Conservation (phyloP, 2,797 vertebrate species). For the Odontamblyopus lacepedii region DNA sequence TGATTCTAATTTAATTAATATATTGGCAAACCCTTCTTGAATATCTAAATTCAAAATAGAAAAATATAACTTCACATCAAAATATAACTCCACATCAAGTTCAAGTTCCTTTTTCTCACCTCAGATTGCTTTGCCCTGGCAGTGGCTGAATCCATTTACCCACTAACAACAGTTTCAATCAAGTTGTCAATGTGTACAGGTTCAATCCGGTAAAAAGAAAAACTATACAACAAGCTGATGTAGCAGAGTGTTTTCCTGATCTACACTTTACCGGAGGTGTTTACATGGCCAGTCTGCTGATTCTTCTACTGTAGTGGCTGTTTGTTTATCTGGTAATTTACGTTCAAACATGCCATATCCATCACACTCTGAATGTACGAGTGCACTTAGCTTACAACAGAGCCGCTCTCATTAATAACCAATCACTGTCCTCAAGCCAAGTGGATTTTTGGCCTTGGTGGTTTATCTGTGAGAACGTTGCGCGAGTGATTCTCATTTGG, state of each 20-base stretch:
- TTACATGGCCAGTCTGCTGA: neutral
- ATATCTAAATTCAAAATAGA: neutral
- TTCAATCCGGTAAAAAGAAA: neutral
- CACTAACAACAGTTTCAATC: conserved; percentile 10
- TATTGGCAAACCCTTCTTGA: too few relatives aligned
- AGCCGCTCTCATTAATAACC: conserved; percentile 22
- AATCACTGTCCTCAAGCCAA: conserved; percentile 13
- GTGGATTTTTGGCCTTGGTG: neutral
- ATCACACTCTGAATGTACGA: conserved; percentile 21
- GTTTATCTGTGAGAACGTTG: neutral
- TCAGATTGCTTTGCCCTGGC: conserved; percentile 6
- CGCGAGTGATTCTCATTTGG: neutral
- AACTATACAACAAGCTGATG: conserved; percentile 3
- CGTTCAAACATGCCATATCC: conserved; percentile 17
- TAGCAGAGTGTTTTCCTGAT: neutral
- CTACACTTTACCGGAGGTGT: neutral
- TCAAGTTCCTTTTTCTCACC: neutral
- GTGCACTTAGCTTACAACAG: conserved; percentile 20
- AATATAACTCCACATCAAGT: too few relatives aligned
- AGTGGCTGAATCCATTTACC: conserved; percentile 11
- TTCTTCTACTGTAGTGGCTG: neutral
- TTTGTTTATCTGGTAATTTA: conserved; percentile 9
- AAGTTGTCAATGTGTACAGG: neutral
- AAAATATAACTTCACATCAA: neutral
- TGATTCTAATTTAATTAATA: too few relatives aligned